Evolutionary conservation across 2,888 invertebrate genomes (phyloP).

Genomic region (Myathropa florea): DNA sequence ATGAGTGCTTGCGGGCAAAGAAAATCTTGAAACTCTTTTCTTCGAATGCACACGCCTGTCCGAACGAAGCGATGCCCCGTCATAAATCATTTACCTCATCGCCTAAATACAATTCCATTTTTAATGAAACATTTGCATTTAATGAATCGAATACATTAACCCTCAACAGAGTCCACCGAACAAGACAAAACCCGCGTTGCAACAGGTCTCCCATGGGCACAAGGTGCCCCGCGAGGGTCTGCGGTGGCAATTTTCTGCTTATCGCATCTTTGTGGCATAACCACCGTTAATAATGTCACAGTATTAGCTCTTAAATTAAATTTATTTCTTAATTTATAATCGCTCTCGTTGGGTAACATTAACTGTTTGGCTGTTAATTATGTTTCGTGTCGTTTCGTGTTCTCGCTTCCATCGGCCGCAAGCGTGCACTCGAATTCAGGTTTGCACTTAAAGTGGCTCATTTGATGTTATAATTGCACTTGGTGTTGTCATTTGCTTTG

Average conservation of each 20-base stretch:
- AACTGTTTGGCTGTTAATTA: neutral
- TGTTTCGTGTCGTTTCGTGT: neutral
- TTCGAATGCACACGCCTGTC: neutral
- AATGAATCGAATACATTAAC: constrained; percentile 7
- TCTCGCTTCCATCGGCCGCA: neutral
- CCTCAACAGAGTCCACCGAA: neutral
- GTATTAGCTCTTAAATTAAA: neutral
- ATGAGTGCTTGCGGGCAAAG: neutral
- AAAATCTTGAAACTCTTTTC: neutral
- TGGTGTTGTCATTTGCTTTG: neutral
- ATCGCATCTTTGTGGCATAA: constrained; percentile 7
- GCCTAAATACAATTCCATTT: neutral
- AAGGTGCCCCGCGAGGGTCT: no score
- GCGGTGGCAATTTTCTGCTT: neutral
- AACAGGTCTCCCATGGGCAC: neutral
- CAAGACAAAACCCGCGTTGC: neutral
- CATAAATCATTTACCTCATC: neutral
- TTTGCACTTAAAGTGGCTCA: neutral
- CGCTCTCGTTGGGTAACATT: neutral
- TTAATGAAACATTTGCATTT: neutral
- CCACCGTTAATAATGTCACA: neutral
- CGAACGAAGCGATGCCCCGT: no score
- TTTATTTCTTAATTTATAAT: constrained; percentile 3
- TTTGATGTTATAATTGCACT: neutral
- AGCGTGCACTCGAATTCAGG: neutral